Conservation (phyloP, 2,888 invertebrate species). For the Synanthedon myopaeformis region DNA sequence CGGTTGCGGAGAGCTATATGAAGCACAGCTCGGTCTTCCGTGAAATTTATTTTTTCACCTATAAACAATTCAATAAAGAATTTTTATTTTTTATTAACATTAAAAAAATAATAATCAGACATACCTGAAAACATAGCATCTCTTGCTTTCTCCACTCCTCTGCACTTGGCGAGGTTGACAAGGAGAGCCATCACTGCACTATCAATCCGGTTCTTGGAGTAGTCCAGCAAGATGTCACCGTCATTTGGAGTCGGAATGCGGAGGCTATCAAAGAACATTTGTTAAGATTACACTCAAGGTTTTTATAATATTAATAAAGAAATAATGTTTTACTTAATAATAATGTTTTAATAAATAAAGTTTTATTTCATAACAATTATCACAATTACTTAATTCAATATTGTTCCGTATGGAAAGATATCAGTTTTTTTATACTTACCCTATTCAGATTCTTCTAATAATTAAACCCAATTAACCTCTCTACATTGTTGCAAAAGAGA, state of each 20-base stretch:
- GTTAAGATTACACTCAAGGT: not conserved
- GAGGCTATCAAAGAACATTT: slow-evolving; percentile 64
- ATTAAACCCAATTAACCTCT: not conserved
- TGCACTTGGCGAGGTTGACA: slow-evolving; percentile 82
- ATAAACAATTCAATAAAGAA: slow-evolving; percentile 4
- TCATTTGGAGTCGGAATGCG: slow-evolving; percentile 82
- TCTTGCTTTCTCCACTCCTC: slow-evolving; percentile 87
- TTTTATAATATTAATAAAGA: no score
- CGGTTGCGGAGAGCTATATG: slow-evolving; percentile 95
- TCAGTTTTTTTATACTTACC: not conserved
- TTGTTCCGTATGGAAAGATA: no score
- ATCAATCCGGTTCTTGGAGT: slow-evolving; percentile 94
- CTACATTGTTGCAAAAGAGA: not conserved
- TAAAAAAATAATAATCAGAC: no score
- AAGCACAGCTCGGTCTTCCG: slow-evolving; percentile 95
- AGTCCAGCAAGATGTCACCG: slow-evolving; percentile 94
- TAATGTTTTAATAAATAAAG: no score
- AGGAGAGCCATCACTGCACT: slow-evolving; percentile 80
- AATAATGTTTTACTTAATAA: no score
- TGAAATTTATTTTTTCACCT: slow-evolving; percentile 98
- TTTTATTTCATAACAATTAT: no score
- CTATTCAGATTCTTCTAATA: not conserved
- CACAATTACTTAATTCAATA: no score
- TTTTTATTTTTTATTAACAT: not conserved
- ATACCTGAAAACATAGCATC: slow-evolving; percentile 85